Conservation (phyloP, 2,797 vertebrate species). For the Melanotaenia boesemani region DNA sequence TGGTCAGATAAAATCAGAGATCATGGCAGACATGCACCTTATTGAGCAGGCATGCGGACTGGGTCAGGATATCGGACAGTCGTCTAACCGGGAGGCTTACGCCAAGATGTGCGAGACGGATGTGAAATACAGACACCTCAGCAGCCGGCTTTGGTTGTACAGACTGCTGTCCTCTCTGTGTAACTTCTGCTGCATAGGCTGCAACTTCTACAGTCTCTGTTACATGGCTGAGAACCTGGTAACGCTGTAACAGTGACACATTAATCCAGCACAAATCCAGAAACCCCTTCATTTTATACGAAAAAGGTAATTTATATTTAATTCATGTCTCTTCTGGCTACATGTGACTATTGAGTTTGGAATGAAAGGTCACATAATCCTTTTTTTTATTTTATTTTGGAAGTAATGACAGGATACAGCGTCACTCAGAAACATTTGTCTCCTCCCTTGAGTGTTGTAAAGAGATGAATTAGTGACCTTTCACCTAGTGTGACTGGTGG, state of each 20-base stretch:
- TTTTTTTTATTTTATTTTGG: slow-evolving; percentile 2
- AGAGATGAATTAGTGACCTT: slow-evolving; percentile 37
- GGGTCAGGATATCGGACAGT: slow-evolving; percentile 84
- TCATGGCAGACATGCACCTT: slow-evolving; percentile 85
- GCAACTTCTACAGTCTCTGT: slow-evolving; percentile 86
- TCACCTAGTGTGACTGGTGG: slow-evolving; percentile 47
- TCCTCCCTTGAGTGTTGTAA: background rate
- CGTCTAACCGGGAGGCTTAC: slow-evolving; percentile 80
- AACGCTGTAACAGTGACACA: slow-evolving; percentile 62
- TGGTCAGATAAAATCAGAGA: slow-evolving; percentile 82
- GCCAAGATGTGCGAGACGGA: slow-evolving; percentile 77
- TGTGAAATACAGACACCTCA: slow-evolving; percentile 79
- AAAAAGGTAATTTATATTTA: slow-evolving; percentile 37
- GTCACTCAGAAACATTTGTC: background rate
- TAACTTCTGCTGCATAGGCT: slow-evolving; percentile 86
- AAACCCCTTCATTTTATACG: slow-evolving; percentile 18
- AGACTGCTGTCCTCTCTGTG: slow-evolving; percentile 84
- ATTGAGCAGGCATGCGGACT: slow-evolving; percentile 82
- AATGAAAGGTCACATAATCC: slow-evolving; percentile 1
- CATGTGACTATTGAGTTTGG: background rate
- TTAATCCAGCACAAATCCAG: background rate
- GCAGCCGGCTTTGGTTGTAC: slow-evolving; percentile 79
- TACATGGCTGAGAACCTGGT: slow-evolving; percentile 84
- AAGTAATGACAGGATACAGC: slow-evolving; percentile 32
- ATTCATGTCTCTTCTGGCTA: background rate